Base-by-base conservation (phyloP, 2,113 vertebrate genomes). In the Miniopterus natalensis region DNA sequence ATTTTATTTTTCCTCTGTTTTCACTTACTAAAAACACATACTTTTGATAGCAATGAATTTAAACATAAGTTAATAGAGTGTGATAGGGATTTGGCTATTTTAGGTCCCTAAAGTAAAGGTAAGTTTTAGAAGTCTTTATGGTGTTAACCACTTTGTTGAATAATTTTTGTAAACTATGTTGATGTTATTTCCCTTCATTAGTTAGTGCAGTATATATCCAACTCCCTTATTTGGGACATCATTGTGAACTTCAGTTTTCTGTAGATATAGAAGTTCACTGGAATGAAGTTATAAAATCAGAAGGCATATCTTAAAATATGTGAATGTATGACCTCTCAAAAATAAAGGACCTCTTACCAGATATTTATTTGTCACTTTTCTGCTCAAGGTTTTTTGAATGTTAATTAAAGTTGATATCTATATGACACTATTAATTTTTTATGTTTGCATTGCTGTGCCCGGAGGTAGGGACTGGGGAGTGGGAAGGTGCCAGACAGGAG, bases 1-100 rank as follows among this genome's bases (percentile, higher is more conserved):
- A 68, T 66, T 79, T 81, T 78, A 61, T 73, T 89, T 84, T 57
- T 73, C 51, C 68, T 73, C 13, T 77, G 17, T 78, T 59, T 59
- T 86, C 63, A 31, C 53, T 97, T 96, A 84, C 45, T 73, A 71
- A 94, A 91, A 42, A 29, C 3, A 80, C 63, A 21, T 51, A 20
- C 25, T 59, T 49, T 65, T 73, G 31, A 85, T 21, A 92, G 66
- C 31, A 45, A 12, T 66, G 2, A 55, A n/a, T 74, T 71, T 57
- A 77, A 92, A 78, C 21, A 12, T 66, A 36, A 81, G 40, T 81
- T 83, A 73, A 55, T 81, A 27, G 73, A 42, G 18, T 40, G 13
- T 42, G 73, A 66, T 71, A 59, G 5, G 25, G n/a, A 81, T 83
- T 55, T 47, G 25, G 29, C 36, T 75, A 0, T 91, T 75, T n/a